Percentiles rank a stretch among this genome's conserved stretches.
These are phyloP conservation scores for Tetrao urogallus DNA, from an alignment of 2,113 vertebrate genomes.

Conservation along the genomic window DNA sequence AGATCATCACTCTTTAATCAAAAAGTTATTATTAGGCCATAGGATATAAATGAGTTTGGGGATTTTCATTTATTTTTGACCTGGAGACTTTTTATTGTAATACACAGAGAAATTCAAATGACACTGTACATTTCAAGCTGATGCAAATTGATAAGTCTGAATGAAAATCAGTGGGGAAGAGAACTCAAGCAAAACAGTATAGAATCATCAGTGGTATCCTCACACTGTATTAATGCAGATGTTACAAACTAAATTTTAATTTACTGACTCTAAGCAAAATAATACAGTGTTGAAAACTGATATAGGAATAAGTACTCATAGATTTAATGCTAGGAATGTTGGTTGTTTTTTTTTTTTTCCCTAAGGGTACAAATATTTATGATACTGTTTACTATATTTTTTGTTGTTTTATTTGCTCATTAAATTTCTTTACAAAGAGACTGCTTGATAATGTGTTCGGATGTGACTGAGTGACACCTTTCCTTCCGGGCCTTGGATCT, in stretches of 20 bases:
- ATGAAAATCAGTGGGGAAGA: not conserved
- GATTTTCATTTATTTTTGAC: conserved; percentile 11
- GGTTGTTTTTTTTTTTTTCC: not conserved
- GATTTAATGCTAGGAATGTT: not conserved
- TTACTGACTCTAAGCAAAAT: not conserved
- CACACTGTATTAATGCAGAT: not conserved
- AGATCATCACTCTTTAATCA: not conserved
- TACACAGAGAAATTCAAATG: not conserved
- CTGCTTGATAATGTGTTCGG: not conserved
- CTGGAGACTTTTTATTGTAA: not conserved
- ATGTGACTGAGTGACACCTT: not conserved
- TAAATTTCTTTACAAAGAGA: not conserved
- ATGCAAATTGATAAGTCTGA: not conserved
- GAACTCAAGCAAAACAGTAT: not conserved
- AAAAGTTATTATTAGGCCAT: not conserved
- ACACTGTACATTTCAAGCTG: not conserved
- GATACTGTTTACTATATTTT: not conserved
- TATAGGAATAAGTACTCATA: not conserved
- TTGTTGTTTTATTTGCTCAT: not conserved
- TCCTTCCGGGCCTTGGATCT: not conserved
- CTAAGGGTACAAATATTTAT: not conserved
- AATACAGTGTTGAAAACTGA: not conserved
- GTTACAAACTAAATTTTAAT: not conserved
- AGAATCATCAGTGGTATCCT: not conserved
- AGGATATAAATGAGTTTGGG: not conserved